A percentile compares a stretch with the other conserved stretches of the same genome.
Conservation (phyloP, 2,797 vertebrate species). For the Rhinella marina region DNA sequence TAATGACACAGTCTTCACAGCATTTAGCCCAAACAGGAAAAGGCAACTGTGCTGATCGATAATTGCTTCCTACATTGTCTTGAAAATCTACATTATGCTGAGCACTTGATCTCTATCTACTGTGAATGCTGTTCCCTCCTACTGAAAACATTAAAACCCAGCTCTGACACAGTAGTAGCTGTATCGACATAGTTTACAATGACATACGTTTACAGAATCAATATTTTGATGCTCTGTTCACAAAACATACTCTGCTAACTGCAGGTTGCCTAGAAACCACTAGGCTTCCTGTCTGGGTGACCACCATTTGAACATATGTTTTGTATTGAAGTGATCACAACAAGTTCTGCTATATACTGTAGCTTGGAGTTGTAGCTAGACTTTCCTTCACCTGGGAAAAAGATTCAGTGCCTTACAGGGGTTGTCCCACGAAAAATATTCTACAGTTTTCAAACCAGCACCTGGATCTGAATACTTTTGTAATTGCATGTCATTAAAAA, state of each 20-base stretch:
- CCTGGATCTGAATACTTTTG: too few relatives aligned
- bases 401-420: too few relatives aligned
- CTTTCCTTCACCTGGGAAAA: too few relatives aligned
- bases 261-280: not conserved
- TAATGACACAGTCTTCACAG: constrained; percentile 16
- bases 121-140: constrained; percentile 25
- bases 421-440: too few relatives aligned
- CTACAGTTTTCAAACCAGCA: too few relatives aligned
- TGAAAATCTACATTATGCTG: constrained; percentile 26
- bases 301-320: too few relatives aligned
- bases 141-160: constrained; percentile 17
- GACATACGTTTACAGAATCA: not conserved
- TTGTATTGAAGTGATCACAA: too few relatives aligned
- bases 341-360: too few relatives aligned
- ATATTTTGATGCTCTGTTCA: not conserved
- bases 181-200: not conserved
- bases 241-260: not conserved
- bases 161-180: not conserved
- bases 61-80: constrained; percentile 36
- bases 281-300: not conserved
- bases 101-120: constrained; percentile 19
- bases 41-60: constrained; percentile 43
- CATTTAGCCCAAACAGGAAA: constrained; percentile 50
- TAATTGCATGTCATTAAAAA: too few relatives aligned
- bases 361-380: too few relatives aligned